Evolutionary conservation across 2,888 invertebrate species (phyloP).

Genomic region (Leucophenga maculata): DNA sequence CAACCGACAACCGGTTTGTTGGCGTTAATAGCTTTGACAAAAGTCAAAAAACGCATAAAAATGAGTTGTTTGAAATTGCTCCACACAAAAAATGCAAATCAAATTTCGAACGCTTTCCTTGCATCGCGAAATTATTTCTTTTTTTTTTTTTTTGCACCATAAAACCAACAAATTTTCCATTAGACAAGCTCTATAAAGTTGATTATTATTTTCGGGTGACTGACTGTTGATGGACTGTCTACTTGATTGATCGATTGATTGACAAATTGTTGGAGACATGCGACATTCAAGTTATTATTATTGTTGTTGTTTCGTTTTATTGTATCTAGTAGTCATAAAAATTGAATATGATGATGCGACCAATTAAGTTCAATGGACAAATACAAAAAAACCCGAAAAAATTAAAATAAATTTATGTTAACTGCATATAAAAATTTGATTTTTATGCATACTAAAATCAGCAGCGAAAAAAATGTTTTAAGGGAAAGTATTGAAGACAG

Average conservation of each 20-base stretch:
- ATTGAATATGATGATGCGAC: background rate
- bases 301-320: conserved; percentile 30
- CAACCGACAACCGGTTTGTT: conserved; percentile 23
- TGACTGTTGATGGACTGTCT: conserved; percentile 46
- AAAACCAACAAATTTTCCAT: background rate
- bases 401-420: conserved; percentile 2
- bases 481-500: background rate
- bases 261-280: conserved; percentile 27
- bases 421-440: conserved; percentile 28
- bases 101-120: conserved; percentile 1
- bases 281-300: conserved; percentile 7
- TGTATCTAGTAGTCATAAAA: background rate
- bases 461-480: conserved; percentile 25
- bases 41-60: conserved; percentile 29
- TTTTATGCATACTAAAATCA: conserved; percentile 56
- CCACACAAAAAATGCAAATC: conserved; percentile 26
- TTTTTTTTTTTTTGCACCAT: conserved; percentile 14
- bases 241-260: conserved; percentile 38
- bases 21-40: conserved; percentile 47
- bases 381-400: background rate
- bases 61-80: conserved; percentile 34
- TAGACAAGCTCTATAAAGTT: too few relatives aligned
- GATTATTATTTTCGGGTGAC: too few relatives aligned
- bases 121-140: background rate
- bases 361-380: too few relatives aligned